Base-by-base conservation (phyloP, 2,113 vertebrate genomes). In the Eclectus roratus region DNA sequence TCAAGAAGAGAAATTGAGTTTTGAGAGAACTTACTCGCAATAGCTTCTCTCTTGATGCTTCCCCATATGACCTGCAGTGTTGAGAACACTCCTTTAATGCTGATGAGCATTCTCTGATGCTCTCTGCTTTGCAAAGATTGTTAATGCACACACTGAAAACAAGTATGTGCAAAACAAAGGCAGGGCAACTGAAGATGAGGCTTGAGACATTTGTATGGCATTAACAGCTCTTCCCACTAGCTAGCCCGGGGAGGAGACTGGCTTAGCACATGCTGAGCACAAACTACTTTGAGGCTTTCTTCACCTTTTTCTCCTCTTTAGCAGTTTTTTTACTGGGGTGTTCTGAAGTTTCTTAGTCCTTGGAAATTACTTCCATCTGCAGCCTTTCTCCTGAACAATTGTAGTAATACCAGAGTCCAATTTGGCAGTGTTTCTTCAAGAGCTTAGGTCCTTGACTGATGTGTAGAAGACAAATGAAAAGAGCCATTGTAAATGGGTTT, bases 401-500 rank as follows among this genome's bases (percentile, higher is more conserved):
- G 43, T 72, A 43, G 85, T 68, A 87, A 53, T 84, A 81, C n/a
- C 71, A 52, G 66, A 70, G 74, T 76, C 93, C 85, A 78, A 3
- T 92, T 93, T 53, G 77, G 41, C 47, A 21, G 58, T 79, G 56
- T 84, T 94, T 92, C 74, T 64, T 91, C 74, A 91, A 63, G 91
- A 92, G 68, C 81, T 64, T 56, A 29, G 50, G 60, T 94, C 88
- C 88, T 93, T 93, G 85, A 85, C 70, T 93, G 90, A 80, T 91
- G 85, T 93, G 74, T 94, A 85, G 92, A 94, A 92, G 92, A 93
- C 88, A 91, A 92, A 91, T 79, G 65, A 84, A 93, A 83, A 87
- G 83, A 91, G 72, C 33, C 44, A 35, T 91, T 87, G 70, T 74
- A 93, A 94, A 92, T 87, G 52, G 72, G 41, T 79, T 93, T 95